A percentile compares a stretch with the other conserved stretches of the same genome.
These are phyloP conservation scores for Lagopus leucura DNA, from an alignment of 2,113 vertebrate genomes.

Conservation along the genomic window DNA sequence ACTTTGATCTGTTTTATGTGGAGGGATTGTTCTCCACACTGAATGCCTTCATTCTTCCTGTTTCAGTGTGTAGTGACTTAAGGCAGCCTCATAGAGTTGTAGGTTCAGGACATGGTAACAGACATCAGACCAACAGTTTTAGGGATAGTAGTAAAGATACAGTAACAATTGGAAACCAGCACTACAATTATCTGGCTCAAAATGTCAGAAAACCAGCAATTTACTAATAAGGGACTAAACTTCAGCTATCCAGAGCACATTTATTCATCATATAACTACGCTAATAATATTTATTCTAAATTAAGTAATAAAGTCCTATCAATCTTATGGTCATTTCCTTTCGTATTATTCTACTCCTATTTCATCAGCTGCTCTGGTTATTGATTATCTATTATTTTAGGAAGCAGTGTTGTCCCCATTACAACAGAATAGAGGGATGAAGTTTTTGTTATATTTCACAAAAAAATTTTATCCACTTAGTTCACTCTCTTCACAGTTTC, in stretches of 20 bases:
- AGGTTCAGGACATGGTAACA: not conserved
- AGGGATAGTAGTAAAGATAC: not conserved
- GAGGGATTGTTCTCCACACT: not conserved
- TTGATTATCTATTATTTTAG: not conserved
- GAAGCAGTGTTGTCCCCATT: not conserved
- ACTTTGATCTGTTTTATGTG: not conserved
- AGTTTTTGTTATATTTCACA: not conserved
- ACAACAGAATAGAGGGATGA: not conserved
- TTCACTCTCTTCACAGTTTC: not conserved
- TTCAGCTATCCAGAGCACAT: not conserved
- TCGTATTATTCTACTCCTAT: not conserved
- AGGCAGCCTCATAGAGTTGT: not conserved
- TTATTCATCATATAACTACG: not conserved
- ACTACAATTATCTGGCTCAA: not conserved
- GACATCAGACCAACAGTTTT: not conserved
- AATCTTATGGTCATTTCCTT: not conserved
- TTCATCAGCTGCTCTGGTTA: not conserved
- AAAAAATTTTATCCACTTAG: not conserved
- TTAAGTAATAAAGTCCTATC: not conserved
- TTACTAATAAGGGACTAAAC: not conserved
- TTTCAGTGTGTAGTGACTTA: accelerated
- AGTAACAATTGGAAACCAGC: not conserved
- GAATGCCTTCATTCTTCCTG: not conserved
- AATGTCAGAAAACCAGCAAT: not conserved
- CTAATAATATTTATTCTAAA: not conserved